Conservation (phyloP, 2,797 vertebrate genomes). For the Gymnothorax reevesii region DNA sequence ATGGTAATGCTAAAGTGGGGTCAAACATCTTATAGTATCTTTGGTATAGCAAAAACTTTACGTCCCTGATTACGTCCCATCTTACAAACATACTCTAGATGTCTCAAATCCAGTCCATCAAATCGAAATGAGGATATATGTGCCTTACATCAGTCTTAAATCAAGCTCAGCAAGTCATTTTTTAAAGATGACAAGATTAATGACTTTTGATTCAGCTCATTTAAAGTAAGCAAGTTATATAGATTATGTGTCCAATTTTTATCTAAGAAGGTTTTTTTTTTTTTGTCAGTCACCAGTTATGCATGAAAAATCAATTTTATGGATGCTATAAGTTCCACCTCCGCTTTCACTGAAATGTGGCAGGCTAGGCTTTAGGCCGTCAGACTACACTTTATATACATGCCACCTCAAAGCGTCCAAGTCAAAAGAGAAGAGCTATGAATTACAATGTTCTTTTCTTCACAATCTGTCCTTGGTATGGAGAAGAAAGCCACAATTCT, state of each 20-base stretch:
- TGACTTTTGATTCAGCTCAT: neutral
- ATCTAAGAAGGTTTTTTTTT: neutral
- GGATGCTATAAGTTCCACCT: slow-evolving; percentile 40
- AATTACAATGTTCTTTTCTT: slow-evolving; percentile 57
- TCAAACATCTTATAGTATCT: slow-evolving; percentile 35
- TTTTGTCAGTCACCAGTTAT: neutral
- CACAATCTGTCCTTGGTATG: slow-evolving; percentile 42
- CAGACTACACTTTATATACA: slow-evolving; percentile 28
- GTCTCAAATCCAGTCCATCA: neutral
- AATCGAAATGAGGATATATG: neutral
- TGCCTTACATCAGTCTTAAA: neutral
- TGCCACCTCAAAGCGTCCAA: slow-evolving; percentile 48
- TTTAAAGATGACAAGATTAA: neutral
- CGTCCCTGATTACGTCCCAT: neutral
- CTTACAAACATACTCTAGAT: neutral
- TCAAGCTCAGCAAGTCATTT: neutral
- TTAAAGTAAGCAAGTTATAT: neutral
- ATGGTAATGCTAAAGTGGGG: slow-evolving; percentile 17
- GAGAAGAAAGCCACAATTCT: slow-evolving; percentile 42
- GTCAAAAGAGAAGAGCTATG: slow-evolving; percentile 57
- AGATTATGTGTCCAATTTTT: neutral
- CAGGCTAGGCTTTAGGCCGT: slow-evolving; percentile 32
- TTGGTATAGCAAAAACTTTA: slow-evolving; percentile 27
- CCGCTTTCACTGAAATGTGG: slow-evolving; percentile 38
- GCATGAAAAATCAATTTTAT: slow-evolving; percentile 50